These are phyloP conservation scores for Euplexia lucipara DNA, from an alignment of 2,888 invertebrate genomes.

Conservation along the genomic window DNA sequence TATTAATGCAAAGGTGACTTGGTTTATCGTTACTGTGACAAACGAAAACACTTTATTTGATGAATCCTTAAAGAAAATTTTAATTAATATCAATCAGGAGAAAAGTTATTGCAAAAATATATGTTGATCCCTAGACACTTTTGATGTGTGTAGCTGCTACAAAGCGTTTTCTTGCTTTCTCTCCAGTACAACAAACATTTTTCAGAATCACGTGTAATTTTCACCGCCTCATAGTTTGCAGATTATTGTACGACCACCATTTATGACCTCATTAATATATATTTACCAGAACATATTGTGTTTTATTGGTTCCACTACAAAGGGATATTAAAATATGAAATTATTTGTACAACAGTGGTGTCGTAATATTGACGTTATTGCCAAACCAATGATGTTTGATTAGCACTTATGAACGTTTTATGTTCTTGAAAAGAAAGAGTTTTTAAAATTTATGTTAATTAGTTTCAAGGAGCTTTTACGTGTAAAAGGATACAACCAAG, in stretches of 20 bases:
- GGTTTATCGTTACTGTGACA: no score
- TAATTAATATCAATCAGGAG: no score
- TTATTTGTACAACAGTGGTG: slow-evolving; percentile 39
- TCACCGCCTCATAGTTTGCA: not conserved
- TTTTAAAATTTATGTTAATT: not conserved
- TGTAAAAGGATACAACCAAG: slow-evolving; percentile 4
- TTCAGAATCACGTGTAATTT: slow-evolving; percentile 13
- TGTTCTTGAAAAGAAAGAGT: not conserved
- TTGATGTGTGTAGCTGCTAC: no score
- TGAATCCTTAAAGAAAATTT: not conserved
- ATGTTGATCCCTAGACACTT: no score
- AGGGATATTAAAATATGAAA: slow-evolving; percentile 39
- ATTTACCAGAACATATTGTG: slow-evolving; percentile 9
- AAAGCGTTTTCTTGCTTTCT: slow-evolving; percentile 2
- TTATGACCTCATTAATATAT: slow-evolving; percentile 18
- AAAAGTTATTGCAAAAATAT: no score
- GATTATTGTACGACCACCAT: slow-evolving; percentile 13
- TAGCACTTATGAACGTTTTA: not conserved
- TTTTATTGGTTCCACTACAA: slow-evolving; percentile 43
- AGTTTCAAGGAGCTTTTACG: not conserved
- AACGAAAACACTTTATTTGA: no score
- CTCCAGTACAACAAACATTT: not conserved
- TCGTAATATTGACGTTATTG: slow-evolving; percentile 34
- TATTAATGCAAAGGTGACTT: no score
- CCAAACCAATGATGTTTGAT: not conserved